These are phyloP conservation scores for Lota lota DNA, from an alignment of 2,113 vertebrate species.

Conservation along the genomic window DNA sequence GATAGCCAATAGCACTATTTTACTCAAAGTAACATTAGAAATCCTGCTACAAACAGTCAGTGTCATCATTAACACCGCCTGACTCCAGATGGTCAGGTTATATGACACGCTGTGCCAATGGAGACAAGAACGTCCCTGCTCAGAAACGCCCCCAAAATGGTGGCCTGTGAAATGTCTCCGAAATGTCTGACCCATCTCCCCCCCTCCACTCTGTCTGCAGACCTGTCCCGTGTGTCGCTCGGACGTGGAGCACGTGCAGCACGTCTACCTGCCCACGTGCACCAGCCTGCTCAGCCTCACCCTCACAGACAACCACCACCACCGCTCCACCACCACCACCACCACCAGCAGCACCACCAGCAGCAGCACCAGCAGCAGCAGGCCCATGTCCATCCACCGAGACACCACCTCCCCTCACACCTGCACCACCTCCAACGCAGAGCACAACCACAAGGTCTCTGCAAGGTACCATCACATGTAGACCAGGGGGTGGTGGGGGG, in stretches of 20 bases:
- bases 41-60: no score
- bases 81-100: no score
- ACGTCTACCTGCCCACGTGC: conserved; percentile 94
- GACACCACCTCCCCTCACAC: conserved; percentile 46
- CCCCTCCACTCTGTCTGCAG: conserved; percentile 56
- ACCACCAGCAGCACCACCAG: conserved; percentile 10
- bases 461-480: conserved; percentile 25
- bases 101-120: no score
- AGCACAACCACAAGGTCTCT: conserved; percentile 69
- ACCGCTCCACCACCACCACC: no score
- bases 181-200: not conserved
- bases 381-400: conserved; percentile 62
- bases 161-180: not conserved
- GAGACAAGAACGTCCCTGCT: not conserved
- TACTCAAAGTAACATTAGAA: no score
- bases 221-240: conserved; percentile 91
- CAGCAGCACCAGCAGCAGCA: conserved; percentile 23
- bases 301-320: conserved; percentile 66
- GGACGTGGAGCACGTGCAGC: conserved; percentile 89
- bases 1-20: no score
- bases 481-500: not conserved
- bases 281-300: conserved; percentile 92
- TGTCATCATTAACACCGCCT: no score
- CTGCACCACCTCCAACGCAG: conserved; percentile 42
- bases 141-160: not conserved